phyloP scores from a whole-genome alignment of 2,113 vertebrate genomes.

The Notarius lentiginosus region DNA sequence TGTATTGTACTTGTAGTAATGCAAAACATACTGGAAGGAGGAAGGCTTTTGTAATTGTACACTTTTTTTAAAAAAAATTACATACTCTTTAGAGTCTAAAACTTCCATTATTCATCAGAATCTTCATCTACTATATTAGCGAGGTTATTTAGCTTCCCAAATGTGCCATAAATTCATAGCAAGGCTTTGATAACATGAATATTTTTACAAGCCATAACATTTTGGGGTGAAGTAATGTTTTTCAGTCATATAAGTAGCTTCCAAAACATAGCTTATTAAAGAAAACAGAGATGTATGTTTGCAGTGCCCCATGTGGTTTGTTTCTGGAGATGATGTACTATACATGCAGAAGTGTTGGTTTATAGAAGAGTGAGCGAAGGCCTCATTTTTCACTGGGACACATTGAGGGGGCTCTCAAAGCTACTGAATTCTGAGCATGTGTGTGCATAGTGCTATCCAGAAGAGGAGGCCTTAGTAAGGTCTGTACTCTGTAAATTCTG shows the following conservation, averaged over 20 bases:
- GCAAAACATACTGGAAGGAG: background rate
- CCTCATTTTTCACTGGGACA: constrained; percentile 66
- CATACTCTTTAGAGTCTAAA: background rate
- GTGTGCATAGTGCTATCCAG: constrained; percentile 50
- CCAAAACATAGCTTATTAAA: constrained; percentile 74
- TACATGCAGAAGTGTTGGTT: constrained; percentile 58
- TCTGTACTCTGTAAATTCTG: constrained; percentile 69
- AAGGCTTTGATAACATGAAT: constrained; percentile 42
- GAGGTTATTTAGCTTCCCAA: constrained; percentile 12
- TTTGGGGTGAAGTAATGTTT: constrained; percentile 56
- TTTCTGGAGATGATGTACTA: constrained; percentile 59
- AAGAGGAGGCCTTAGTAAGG: constrained; percentile 53
- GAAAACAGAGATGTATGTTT: constrained; percentile 72
- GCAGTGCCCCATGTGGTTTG: constrained; percentile 59
- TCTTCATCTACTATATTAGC: background rate
- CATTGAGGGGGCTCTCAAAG: constrained; percentile 63
- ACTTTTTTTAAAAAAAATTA: constrained; percentile 3
- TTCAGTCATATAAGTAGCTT: constrained; percentile 56
- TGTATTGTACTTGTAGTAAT: background rate
- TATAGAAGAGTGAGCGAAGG: constrained; percentile 51
- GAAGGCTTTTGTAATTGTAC: background rate
- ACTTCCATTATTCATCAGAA: background rate
- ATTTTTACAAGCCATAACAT: constrained; percentile 53
- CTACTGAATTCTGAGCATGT: constrained; percentile 60
- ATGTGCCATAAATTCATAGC: constrained; percentile 46